These are phyloP conservation scores for Macrostomum cliftonense DNA, from an alignment of 2,888 invertebrate genomes.

Conservation along the genomic window DNA sequence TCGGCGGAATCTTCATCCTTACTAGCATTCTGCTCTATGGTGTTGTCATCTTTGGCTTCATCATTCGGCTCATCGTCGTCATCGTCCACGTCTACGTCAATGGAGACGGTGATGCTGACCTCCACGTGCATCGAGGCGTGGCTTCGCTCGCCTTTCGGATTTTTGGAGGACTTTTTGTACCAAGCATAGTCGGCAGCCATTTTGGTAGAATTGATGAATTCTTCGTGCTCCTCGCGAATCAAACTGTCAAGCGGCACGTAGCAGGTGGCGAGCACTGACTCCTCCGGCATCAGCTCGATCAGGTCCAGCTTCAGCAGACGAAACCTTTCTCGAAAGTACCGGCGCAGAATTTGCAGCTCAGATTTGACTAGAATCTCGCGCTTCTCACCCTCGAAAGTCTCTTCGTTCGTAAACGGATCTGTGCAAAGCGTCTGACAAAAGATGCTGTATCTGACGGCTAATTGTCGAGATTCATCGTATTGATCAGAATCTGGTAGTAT, in stretches of 20 bases:
- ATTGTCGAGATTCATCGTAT: neutral
- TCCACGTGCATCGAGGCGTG: no score
- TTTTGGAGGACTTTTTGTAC: no score
- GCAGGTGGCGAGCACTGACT: no score
- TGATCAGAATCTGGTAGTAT: no score
- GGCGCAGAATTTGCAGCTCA: neutral
- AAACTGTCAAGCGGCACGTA: no score
- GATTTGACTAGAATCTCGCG: neutral
- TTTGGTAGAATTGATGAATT: no score
- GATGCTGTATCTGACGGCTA: neutral
- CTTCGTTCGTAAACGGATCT: neutral
- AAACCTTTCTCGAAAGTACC: neutral
- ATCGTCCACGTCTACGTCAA: slow-evolving; percentile 4
- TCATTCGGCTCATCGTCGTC: slow-evolving; percentile 5
- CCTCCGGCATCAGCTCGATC: neutral
- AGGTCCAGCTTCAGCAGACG: no score
- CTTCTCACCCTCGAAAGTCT: neutral
- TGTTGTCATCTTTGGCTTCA: slow-evolving; percentile 10
- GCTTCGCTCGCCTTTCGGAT: no score
- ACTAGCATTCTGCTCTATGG: slow-evolving; percentile 15
- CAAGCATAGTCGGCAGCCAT: no score
- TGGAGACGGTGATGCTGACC: no score
- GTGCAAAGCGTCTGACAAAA: neutral
- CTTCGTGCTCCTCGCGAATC: no score
- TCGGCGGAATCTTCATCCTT: slow-evolving; percentile 22